These are phyloP conservation scores for Apistogramma diplotaenia DNA, from an alignment of 2,113 vertebrate species.

Conservation along the genomic window DNA sequence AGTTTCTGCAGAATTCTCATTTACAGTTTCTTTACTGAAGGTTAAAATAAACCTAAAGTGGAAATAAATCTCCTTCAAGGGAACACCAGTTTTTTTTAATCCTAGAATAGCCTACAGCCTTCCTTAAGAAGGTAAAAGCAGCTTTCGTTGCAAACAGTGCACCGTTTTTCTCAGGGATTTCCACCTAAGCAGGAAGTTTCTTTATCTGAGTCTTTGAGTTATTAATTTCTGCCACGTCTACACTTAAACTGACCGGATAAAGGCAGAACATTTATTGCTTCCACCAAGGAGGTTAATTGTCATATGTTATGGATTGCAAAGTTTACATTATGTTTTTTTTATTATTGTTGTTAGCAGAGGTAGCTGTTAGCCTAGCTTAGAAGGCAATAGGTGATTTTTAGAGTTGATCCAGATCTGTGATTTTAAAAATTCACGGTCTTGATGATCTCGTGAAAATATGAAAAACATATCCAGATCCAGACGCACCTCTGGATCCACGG, in stretches of 20 bases:
- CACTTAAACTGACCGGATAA: background rate
- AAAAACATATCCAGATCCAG: no score
- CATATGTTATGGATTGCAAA: background rate
- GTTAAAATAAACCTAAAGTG: background rate
- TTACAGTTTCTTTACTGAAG: background rate
- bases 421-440: background rate
- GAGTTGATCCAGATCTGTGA: background rate
- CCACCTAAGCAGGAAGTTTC: slow-evolving; percentile 21
- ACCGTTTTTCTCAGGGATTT: slow-evolving; percentile 1
- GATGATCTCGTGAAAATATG: no score
- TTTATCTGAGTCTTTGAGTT: slow-evolving; percentile 32
- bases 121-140: background rate
- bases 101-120: background rate
- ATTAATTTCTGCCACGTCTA: background rate
- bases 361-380: background rate
- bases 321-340: background rate
- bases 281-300: rapidly evolving
- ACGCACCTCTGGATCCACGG: no score
- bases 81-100: background rate
- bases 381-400: background rate
- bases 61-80: background rate
- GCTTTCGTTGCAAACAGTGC: background rate
- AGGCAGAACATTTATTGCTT: background rate
- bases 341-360: background rate
- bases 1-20: background rate